Evolutionary conservation across 2,797 vertebrate species (phyloP).

Genomic region (Buphagus erythrorhynchus): DNA sequence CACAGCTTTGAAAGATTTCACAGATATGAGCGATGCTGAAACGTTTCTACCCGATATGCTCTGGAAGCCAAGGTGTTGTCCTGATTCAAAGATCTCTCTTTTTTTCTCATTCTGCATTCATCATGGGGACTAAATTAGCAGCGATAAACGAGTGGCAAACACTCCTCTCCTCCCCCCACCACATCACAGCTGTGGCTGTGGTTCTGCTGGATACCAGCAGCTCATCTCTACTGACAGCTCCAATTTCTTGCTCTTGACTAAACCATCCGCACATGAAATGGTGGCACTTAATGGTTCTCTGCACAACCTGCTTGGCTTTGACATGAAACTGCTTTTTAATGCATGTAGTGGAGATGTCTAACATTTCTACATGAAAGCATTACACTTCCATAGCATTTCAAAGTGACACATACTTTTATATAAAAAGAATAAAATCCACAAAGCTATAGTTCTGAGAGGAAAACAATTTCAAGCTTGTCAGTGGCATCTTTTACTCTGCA

Average conservation of each 20-base stretch:
- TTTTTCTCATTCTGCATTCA: neutral
- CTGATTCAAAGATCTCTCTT: neutral
- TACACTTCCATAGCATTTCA: neutral
- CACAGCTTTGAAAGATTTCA: neutral
- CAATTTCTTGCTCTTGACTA: neutral
- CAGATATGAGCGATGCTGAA: neutral
- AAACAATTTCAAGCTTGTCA: neutral
- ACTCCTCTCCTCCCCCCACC: neutral
- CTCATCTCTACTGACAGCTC: neutral
- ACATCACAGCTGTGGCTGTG: accelerated
- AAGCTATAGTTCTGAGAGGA: neutral
- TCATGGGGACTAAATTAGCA: neutral
- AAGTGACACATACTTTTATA: neutral
- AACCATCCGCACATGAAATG: neutral
- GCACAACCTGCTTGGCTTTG: neutral
- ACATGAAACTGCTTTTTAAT: neutral
- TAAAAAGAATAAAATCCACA: neutral
- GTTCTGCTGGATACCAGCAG: neutral
- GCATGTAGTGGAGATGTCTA: neutral
- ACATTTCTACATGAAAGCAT: constrained; percentile 8
- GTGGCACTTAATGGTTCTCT: neutral
- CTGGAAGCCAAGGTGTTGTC: neutral
- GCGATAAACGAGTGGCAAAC: neutral
- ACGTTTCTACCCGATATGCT: neutral
- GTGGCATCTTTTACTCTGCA: neutral